Evolutionary conservation across 2,113 vertebrate genomes (phyloP), one percentile per base, ranked within the genome.

Genomic region (Pachycephala philippinensis): DNA sequence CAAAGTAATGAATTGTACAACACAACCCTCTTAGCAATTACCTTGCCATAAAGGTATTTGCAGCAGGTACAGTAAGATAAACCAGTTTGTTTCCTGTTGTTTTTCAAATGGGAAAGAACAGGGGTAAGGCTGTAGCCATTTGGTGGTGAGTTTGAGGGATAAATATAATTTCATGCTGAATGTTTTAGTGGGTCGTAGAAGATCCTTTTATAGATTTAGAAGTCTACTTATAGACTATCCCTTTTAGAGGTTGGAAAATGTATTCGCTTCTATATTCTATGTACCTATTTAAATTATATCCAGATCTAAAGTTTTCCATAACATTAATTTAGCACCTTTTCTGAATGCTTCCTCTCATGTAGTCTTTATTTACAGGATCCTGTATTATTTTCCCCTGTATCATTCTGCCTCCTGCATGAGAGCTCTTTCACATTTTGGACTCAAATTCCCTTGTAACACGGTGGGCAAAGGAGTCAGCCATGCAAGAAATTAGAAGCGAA

Each of bases 1-100:
- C 68, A 81, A 70, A 89, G 53, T 50, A 82, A 81, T 11, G 6
- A 87, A 90, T 89, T 89, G 72, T 92, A 89, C 49, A 75, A 78
- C 39, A 57, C 80, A 60, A 64, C 31, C 21, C 27, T 47, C 80
- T 92, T 78, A 76, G 80, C 40, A 93, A 96, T 94, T 97, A 89
- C 76, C 83, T 84, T 93, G 65, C 49, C 57, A 54, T 90, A 61
- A 79, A 94, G 77, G 80, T 95, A 89, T 96, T 96, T 92, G 69
- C 52, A 70, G 52, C 79, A 89, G 68, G 64, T 90, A 78, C 11
- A 35, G 89, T 90, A 54, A 93, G 88, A 93, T 89, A 89, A 95
- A 95, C 53, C 76, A 60, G 88, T 90, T 92, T 95, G 56, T 68
- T 88, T 87, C 56, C 72, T 78, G 65, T 64, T 92, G 44, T 75